These are phyloP conservation scores for Chaetops frenatus DNA, from an alignment of 2,113 vertebrate species.

Conservation along the genomic window DNA sequence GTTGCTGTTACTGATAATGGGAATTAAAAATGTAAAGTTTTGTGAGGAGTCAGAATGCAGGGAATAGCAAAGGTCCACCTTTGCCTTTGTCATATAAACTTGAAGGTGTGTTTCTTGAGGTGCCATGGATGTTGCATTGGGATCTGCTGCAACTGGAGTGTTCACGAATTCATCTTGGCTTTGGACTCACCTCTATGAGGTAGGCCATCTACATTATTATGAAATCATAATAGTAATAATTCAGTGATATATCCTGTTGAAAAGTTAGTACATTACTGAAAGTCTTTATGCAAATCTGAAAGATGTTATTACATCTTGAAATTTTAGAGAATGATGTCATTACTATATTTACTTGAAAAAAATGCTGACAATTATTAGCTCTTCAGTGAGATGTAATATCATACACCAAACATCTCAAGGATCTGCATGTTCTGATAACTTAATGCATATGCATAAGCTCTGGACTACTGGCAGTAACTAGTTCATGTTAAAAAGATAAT, in stretches of 20 bases:
- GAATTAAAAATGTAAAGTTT: not conserved
- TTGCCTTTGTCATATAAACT: not conserved
- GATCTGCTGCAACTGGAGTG: constrained; percentile 89
- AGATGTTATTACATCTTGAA: not conserved
- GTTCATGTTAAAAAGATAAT: not conserved
- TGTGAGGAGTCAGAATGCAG: not conserved
- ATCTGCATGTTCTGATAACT: not conserved
- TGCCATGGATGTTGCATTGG: constrained; percentile 91
- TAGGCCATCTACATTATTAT: not conserved
- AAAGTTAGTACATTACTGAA: not conserved
- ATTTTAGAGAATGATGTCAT: not conserved
- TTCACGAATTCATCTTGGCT: constrained; percentile 96
- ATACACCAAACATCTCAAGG: not conserved
- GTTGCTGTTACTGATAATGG: not conserved
- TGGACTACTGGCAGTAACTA: not conserved
- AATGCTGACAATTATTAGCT: not conserved
- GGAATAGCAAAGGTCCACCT: not conserved
- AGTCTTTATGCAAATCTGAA: not conserved
- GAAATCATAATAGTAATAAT: not conserved
- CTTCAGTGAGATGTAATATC: not conserved
- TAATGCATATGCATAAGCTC: not conserved
- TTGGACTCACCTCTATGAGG: constrained; percentile 83
- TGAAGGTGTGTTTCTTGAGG: constrained; percentile 65
- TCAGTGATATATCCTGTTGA: not conserved
- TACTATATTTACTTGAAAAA: not conserved